Base-by-base conservation (phyloP, 1,140 invertebrate species). In the Phocides pigmalion region DNA sequence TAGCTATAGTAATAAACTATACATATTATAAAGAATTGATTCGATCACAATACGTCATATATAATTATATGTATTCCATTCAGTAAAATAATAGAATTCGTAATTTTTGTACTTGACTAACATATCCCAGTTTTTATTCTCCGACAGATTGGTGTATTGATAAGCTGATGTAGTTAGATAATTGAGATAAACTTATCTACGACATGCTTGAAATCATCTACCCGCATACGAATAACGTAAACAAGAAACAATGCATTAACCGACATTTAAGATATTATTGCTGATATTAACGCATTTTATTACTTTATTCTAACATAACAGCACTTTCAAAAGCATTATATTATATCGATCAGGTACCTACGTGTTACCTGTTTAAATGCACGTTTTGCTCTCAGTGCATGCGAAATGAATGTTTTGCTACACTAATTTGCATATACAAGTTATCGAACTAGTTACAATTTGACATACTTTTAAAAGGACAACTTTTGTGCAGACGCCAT, bases 381-480 rank as follows among this genome's bases (percentile, higher is more conserved):
- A 37, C 12, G 12, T 32, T 37, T 53, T 39, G 35, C 16, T 37
- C 32, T 19, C 9, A 37, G 32, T 39, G 28, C 28, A 56, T 16
- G 17, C 20, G 15, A 47, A 0, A 3, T 50, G 4, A 39, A 62
- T 58, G 11, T 32, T 32, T 51, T 32, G 25, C 9, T 58, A 35
- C 11, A 17, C 51, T 51, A 11, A 67, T 67, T 71, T 64, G 35
- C 64, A 67, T 61, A 61, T 58, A 58, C 37, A 62, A 63, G 59
- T 56, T 42, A 67, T 72, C 66, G 65, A 78, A 78, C 70, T 70
- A 76, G 75, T 76, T 74, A 49, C 66, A 28, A 62, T 76, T 72
- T 82, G 79, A 80, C 84, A 87, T 67, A 87, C 75, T 82, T 87
- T 82, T 77, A 56, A 79, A 85, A 87, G 82, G 82, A 84, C 81